Percentiles rank a stretch among this genome's conserved stretches.
Evolutionary conservation across 2,797 vertebrate species (phyloP).

Genomic region (Pseudopleuronectes americanus): DNA sequence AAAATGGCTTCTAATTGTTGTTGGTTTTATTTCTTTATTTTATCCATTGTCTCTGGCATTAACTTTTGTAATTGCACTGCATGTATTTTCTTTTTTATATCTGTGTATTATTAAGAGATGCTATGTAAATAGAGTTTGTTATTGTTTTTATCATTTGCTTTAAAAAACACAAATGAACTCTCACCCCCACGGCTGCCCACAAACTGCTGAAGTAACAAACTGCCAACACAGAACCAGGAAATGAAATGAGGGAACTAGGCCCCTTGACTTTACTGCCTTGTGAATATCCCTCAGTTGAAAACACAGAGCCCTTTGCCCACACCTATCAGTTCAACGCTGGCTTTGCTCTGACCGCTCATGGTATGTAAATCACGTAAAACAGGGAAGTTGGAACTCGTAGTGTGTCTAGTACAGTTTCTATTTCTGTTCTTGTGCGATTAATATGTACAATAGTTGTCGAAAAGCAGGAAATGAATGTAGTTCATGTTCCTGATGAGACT

Average conservation of each 20-base stretch:
- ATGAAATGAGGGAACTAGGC: constrained; percentile 64
- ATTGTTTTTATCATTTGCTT: too few relatives aligned
- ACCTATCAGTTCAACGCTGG: constrained; percentile 47
- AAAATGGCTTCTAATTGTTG: too few relatives aligned
- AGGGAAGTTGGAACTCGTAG: neutral
- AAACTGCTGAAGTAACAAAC: constrained; percentile 35
- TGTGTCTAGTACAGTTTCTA: neutral
- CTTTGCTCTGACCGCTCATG: constrained; percentile 55
- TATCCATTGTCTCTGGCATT: too few relatives aligned
- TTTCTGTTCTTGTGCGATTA: neutral
- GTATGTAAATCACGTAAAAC: constrained; percentile 48
- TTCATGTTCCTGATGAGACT: neutral
- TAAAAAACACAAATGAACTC: neutral
- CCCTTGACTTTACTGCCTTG: constrained; percentile 66
- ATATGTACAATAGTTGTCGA: neutral
- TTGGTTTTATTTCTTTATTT: too few relatives aligned
- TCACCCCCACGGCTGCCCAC: neutral
- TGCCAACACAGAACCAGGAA: constrained; percentile 67
- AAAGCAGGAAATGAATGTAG: constrained; percentile 43
- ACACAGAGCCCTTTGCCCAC: constrained; percentile 73
- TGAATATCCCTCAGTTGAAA: constrained; percentile 60
- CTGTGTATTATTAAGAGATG: too few relatives aligned
- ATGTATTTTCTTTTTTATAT: too few relatives aligned
- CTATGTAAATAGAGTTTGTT: too few relatives aligned
- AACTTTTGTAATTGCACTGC: too few relatives aligned